Percentiles rank a stretch among this genome's conserved stretches.
Evolutionary conservation across 2,113 vertebrate genomes (phyloP).

Genomic region (Phylloscopus whistleri): DNA sequence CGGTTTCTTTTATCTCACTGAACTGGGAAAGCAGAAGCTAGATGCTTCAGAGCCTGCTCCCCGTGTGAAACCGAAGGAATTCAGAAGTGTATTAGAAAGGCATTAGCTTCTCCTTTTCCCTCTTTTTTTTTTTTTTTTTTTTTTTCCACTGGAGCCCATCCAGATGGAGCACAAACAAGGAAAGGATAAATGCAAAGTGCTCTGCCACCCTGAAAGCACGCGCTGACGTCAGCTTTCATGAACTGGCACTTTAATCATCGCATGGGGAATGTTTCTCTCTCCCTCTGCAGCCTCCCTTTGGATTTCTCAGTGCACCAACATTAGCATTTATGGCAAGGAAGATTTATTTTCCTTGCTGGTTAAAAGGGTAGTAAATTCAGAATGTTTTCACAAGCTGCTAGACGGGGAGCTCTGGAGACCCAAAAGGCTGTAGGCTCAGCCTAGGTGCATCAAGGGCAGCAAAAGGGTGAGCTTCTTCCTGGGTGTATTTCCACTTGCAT

Average conservation of each 20-base stretch:
- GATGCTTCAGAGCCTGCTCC: neutral
- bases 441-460: neutral
- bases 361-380: neutral
- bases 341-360: constrained; percentile 19
- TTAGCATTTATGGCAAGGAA: constrained; percentile 44
- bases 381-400: neutral
- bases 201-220: constrained; percentile 30
- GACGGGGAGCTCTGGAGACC: neutral
- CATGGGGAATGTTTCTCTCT: constrained; percentile 24
- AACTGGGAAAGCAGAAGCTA: neutral
- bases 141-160: constrained; percentile 38
- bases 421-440: neutral
- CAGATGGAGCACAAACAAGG: constrained; percentile 69
- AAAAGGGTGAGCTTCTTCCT: neutral
- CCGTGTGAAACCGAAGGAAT: neutral
- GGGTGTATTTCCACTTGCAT: neutral
- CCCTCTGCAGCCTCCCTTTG: constrained; percentile 23
- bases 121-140: neutral
- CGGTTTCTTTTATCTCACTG: neutral
- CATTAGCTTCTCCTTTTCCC: constrained; percentile 17
- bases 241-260: constrained; percentile 43
- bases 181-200: constrained; percentile 44
- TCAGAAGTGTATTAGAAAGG: constrained; percentile 36
- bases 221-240: constrained; percentile 58
- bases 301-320: constrained; percentile 9